These are phyloP conservation scores for Caenorhabditis parvicauda DNA, from an alignment of 2,888 invertebrate genomes.

Conservation along the genomic window DNA sequence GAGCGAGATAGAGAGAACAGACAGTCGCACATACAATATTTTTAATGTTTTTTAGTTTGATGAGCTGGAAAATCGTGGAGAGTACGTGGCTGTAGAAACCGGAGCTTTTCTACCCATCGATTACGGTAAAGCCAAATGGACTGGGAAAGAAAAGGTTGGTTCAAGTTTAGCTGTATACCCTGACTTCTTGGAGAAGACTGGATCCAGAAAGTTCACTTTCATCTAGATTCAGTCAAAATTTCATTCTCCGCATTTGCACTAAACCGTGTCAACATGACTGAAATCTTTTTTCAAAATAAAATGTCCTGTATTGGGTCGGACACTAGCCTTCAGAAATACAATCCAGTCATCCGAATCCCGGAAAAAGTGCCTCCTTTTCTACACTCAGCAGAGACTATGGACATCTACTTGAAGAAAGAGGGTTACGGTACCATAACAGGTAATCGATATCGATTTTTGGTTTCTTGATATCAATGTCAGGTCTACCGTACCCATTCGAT, in stretches of 20 bases:
- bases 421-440: slow-evolving; percentile 42
- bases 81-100: slow-evolving; percentile 45
- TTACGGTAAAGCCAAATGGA: slow-evolving; percentile 29
- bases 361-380: slow-evolving; percentile 24
- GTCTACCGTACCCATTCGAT: slow-evolving; percentile 43
- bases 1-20: no score
- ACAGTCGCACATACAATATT: neutral
- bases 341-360: slow-evolving; percentile 17
- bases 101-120: slow-evolving; percentile 31
- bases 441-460: neutral
- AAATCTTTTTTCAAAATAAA: no score
- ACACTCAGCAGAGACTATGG: slow-evolving; percentile 38
- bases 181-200: no score
- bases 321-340: slow-evolving; percentile 34
- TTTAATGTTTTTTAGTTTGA: slow-evolving; percentile 35
- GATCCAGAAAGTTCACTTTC: no score
- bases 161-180: no score
- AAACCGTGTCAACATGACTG: no score
- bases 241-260: no score
- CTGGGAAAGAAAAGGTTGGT: slow-evolving; percentile 18
- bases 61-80: slow-evolving; percentile 37
- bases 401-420: slow-evolving; percentile 42
- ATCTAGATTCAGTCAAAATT: neutral
- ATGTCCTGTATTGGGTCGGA: no score
- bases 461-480: slow-evolving; percentile 7